Conservation (phyloP, 2,888 invertebrate genomes). For the Siphonodentalium dalli region DNA sequence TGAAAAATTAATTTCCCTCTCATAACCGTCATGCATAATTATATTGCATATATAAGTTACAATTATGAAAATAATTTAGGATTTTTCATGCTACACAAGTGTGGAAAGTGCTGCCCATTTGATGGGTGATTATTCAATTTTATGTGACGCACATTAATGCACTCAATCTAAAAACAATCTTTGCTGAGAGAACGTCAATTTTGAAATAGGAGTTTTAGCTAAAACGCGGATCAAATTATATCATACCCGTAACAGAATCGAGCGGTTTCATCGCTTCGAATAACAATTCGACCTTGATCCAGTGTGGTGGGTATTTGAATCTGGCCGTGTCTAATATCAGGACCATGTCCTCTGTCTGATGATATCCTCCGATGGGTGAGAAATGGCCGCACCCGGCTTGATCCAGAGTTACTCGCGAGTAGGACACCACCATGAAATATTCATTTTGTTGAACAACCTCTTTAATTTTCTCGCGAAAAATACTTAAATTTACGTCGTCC, state of each 20-base stretch:
- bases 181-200: too few relatives aligned
- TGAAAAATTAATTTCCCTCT: too few relatives aligned
- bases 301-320: conserved; percentile 66
- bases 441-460: conserved; percentile 38
- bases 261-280: conserved; percentile 57
- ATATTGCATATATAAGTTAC: too few relatives aligned
- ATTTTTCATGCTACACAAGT: too few relatives aligned
- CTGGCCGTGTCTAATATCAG: conserved; percentile 65
- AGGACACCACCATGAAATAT: conserved; percentile 54
- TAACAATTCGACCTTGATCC: conserved; percentile 57
- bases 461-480: conserved; percentile 36
- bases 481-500: conserved; percentile 18
- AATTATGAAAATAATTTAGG: too few relatives aligned
- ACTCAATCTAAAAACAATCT: too few relatives aligned
- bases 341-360: conserved; percentile 53
- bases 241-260: conserved; percentile 56
- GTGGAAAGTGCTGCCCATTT: too few relatives aligned
- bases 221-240: too few relatives aligned
- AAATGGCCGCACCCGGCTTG: conserved; percentile 65
- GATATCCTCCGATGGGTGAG: conserved; percentile 64
- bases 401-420: conserved; percentile 54
- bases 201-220: too few relatives aligned
- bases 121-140: too few relatives aligned
- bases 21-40: too few relatives aligned
- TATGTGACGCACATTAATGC: too few relatives aligned